Conservation (phyloP, 2,113 vertebrate genomes). For the Australoheros scitulus region DNA sequence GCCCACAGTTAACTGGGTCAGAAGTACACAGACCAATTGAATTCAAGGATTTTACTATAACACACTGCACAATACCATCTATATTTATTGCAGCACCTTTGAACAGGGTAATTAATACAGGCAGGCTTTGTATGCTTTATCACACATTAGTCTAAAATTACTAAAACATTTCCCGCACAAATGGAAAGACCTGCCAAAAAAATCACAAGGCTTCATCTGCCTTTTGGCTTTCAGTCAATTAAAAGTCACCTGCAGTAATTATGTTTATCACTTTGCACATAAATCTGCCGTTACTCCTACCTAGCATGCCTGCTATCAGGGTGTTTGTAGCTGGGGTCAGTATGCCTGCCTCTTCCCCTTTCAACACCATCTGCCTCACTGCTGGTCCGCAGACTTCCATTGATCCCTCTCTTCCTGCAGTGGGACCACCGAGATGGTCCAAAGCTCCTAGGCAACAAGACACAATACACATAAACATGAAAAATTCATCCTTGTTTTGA, state of each 20-base stretch:
- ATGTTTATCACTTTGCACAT: neutral
- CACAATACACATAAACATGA: neutral
- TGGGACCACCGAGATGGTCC: conserved; percentile 81
- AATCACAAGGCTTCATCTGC: neutral
- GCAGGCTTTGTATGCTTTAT: neutral
- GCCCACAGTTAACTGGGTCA: neutral
- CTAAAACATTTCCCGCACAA: neutral
- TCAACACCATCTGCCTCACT: conserved; percentile 17
- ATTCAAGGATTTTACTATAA: neutral
- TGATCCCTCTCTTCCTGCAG: conserved; percentile 86
- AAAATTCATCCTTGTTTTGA: neutral
- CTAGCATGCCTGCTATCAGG: conserved; percentile 54
- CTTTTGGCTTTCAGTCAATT: neutral
- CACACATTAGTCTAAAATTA: neutral
- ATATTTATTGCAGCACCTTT: neutral
- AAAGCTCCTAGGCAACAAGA: conserved; percentile 63
- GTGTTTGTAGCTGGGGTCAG: conserved; percentile 26
- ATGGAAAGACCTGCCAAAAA: no score
- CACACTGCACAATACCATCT: neutral
- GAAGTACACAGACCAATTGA: neutral
- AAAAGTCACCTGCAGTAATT: fast-evolving
- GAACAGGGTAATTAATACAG: fast-evolving
- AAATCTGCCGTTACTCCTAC: conserved; percentile 56
- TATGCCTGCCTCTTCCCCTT: neutral
- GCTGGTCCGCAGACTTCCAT: conserved; percentile 79